Conservation (phyloP, 2,888 invertebrate species). For the Plagodis pulveraria region DNA sequence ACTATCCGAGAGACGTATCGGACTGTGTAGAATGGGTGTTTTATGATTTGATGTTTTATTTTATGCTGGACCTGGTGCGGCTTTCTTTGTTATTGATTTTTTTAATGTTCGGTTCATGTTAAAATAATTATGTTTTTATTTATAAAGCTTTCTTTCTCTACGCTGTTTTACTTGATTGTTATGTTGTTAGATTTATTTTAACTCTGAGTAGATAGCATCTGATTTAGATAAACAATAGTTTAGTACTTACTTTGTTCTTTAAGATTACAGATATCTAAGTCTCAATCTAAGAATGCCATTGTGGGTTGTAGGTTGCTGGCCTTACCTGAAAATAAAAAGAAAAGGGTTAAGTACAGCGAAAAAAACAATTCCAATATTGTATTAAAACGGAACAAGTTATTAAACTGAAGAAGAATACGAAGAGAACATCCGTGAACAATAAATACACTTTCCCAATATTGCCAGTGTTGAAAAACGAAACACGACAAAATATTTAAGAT, state of each 20-base stretch:
- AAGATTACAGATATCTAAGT: too few relatives aligned
- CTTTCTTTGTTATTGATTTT: slow-evolving; percentile 18
- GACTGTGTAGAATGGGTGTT: slow-evolving; percentile 19
- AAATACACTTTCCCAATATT: slow-evolving; percentile 18
- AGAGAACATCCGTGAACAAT: too few relatives aligned
- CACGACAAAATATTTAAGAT: slow-evolving; percentile 1
- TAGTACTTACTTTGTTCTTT: too few relatives aligned
- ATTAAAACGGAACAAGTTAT: slow-evolving; percentile 1
- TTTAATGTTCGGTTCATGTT: slow-evolving; percentile 1
- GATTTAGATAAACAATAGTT: too few relatives aligned
- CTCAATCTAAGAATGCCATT: too few relatives aligned
- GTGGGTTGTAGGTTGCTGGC: neutral
- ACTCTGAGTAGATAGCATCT: too few relatives aligned
- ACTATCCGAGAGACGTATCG: slow-evolving; percentile 27
- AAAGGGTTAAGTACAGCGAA: neutral
- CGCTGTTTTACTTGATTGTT: neutral
- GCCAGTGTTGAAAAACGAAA: neutral
- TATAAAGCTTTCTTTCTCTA: slow-evolving; percentile 1
- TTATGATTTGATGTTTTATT: slow-evolving; percentile 17
- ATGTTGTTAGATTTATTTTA: too few relatives aligned
- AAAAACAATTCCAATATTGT: neutral
- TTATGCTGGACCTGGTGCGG: slow-evolving; percentile 12
- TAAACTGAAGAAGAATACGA: slow-evolving; percentile 18
- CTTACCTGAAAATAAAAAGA: slow-evolving; percentile 32
- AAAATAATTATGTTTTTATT: slow-evolving; percentile 5